Evolutionary conservation across 2,888 invertebrate genomes (phyloP), one percentile per base, ranked within the genome.

Genomic region (Minunthozetes semirufus): DNA sequence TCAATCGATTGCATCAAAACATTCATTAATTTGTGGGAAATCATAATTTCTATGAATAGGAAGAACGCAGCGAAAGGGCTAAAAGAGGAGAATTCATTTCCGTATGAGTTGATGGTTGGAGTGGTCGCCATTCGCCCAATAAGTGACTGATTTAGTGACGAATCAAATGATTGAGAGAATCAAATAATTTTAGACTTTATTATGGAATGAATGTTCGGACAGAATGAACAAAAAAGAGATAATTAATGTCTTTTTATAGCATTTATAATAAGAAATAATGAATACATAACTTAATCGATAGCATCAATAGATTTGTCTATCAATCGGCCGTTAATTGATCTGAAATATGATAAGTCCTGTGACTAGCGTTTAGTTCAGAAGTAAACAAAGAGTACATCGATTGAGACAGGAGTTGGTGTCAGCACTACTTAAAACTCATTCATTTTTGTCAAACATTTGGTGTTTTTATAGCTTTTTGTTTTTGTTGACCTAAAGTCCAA

Each of bases 401-500:
- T 56, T n/a, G 19, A 56, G 19, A 25, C 19, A 25, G 56, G 25
- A 56, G 25, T 56, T 9, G 56, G 56, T 11, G 8, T 22, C 22
- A 56, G 56, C 56, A 25, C 56, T 56, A 56, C 56, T 19, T 56
- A 9, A 56, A 56, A n/a, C n/a, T 22, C 9, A 56, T 56, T 56
- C 56, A 56, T 9, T 33, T 19, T 29, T 63, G 25, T 59, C 59
- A 59, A 25, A 59, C 59, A 59, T 33, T 9, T 6, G 19, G 19
- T 22, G 19, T 59, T 59, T 59, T 19, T 59, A 19, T n/a, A n/a
- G n/a, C n/a, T 6, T 9, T 19, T 25, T 11, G 17, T 15, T 63
- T 63, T 63, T 63, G 63, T 63, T 63, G 63, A 63, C 63, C 63
- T 63, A 63, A 63, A 27, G 63, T 63, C 33, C 63, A 63, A 63